A percentile compares a stretch with the other conserved stretches of the same genome.
These are phyloP conservation scores for Amiota mariae DNA, from an alignment of 2,888 invertebrate genomes.

Conservation along the genomic window DNA sequence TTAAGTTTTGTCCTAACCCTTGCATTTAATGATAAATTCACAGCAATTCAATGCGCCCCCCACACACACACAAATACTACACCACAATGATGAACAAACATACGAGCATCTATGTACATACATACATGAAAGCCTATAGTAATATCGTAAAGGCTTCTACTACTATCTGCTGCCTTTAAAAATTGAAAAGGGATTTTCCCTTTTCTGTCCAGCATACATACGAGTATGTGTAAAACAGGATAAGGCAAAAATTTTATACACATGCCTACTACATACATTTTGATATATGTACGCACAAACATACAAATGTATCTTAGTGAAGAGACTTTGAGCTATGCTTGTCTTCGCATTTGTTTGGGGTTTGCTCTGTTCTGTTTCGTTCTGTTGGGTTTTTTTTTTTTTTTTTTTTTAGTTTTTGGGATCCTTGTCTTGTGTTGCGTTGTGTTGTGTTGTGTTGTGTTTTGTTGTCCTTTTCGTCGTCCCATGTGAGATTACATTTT, in stretches of 20 bases:
- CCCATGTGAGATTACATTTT: slow-evolving; percentile 40
- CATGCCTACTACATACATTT: too few relatives aligned
- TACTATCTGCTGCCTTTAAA: slow-evolving; percentile 28
- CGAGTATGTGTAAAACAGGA: background rate
- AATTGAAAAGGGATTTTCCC: slow-evolving; percentile 41
- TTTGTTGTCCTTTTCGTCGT: slow-evolving; percentile 7
- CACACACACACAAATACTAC: background rate
- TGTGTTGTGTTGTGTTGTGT: background rate
- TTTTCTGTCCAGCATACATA: slow-evolving; percentile 9
- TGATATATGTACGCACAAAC: too few relatives aligned
- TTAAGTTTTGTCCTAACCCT: slow-evolving; percentile 32
- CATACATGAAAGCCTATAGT: background rate
- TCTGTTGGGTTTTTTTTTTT: background rate
- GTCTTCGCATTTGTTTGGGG: too few relatives aligned
- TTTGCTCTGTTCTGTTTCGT: too few relatives aligned
- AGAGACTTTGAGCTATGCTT: too few relatives aligned
- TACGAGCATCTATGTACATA: background rate
- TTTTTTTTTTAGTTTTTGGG: background rate
- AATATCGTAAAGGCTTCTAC: slow-evolving; percentile 24
- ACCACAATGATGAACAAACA: background rate
- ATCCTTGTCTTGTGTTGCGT: too few relatives aligned
- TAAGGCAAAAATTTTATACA: background rate
- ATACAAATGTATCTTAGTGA: too few relatives aligned
- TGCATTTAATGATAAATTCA: slow-evolving; percentile 39
- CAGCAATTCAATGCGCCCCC: background rate